These are phyloP conservation scores for Lacanobia oleracea DNA, from an alignment of 2,888 invertebrate genomes.

Conservation along the genomic window DNA sequence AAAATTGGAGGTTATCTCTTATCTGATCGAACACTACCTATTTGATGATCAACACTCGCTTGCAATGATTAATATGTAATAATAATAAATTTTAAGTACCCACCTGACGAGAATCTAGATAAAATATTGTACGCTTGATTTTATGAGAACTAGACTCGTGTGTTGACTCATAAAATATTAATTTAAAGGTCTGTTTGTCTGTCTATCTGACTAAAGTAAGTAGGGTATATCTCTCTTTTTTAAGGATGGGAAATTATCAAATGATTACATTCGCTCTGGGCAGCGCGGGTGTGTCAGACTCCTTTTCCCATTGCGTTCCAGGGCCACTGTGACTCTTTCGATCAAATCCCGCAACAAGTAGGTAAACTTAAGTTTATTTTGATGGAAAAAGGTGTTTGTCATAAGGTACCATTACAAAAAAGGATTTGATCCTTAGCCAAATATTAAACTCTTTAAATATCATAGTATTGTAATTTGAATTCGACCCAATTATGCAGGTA, in stretches of 20 bases:
- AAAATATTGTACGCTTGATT: constrained; percentile 22
- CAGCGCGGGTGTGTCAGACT: too few relatives aligned
- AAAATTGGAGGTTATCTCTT: constrained; percentile 60
- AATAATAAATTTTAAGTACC: constrained; percentile 26
- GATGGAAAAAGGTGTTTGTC: neutral
- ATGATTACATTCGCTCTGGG: too few relatives aligned
- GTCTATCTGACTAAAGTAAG: neutral
- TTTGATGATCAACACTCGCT: constrained; percentile 58
- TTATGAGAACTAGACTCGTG: neutral
- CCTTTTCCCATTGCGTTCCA: too few relatives aligned
- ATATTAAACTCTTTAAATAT: neutral
- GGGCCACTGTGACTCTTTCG: too few relatives aligned
- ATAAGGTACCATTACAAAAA: neutral
- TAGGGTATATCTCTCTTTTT: too few relatives aligned
- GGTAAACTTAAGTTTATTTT: too few relatives aligned
- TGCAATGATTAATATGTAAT: constrained; percentile 46
- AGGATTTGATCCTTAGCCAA: neutral
- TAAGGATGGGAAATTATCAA: too few relatives aligned
- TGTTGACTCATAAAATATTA: neutral
- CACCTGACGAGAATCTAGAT: constrained; percentile 14
- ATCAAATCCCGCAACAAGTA: too few relatives aligned
- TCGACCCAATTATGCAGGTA: neutral
- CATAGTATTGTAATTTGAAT: neutral
- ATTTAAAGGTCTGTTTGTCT: neutral
- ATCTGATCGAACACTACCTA: constrained; percentile 60